phyloP scores from a whole-genome alignment of 2,888 invertebrate genomes.

The Drosophila infuscata region DNA sequence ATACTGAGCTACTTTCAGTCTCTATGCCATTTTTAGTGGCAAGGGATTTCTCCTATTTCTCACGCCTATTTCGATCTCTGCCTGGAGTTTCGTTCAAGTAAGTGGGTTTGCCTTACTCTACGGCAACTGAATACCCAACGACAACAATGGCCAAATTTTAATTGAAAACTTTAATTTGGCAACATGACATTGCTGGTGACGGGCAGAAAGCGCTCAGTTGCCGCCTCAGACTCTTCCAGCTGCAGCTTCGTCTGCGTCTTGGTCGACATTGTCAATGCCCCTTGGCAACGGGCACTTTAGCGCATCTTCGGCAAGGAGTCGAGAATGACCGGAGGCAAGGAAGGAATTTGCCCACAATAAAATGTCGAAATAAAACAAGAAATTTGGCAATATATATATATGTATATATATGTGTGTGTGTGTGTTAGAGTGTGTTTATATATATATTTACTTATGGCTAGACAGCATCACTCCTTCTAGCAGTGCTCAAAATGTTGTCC shows the following conservation, averaged over 20 bases:
- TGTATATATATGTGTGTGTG: constrained; percentile 1
- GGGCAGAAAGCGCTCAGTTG: constrained; percentile 11
- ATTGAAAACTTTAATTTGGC: constrained; percentile 82
- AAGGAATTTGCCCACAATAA: constrained; percentile 65
- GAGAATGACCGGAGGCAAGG: constrained; percentile 44
- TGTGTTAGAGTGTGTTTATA: too few relatives aligned
- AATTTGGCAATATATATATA: constrained; percentile 53
- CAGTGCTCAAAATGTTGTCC: constrained; percentile 63
- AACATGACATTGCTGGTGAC: constrained; percentile 51
- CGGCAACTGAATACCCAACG: constrained; percentile 39
- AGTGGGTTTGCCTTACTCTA: constrained; percentile 10
- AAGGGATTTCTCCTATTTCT: constrained; percentile 5
- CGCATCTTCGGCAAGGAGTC: constrained; percentile 47
- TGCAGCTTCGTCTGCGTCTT: constrained; percentile 51
- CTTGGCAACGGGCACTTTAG: constrained; percentile 56
- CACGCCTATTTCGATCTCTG: constrained; percentile 17
- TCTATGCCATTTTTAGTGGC: neutral
- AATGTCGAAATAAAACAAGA: constrained; percentile 79
- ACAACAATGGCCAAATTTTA: constrained; percentile 73
- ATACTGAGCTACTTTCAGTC: neutral
- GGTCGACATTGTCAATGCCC: constrained; percentile 73
- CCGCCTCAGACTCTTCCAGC: constrained; percentile 22
- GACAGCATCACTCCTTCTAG: constrained; percentile 75
- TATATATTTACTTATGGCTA: constrained; percentile 72
- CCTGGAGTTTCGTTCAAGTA: neutral